Percentiles rank a stretch among this genome's conserved stretches.
Conservation (phyloP, 2,113 vertebrate species). For the Nothoprocta pentlandii region DNA sequence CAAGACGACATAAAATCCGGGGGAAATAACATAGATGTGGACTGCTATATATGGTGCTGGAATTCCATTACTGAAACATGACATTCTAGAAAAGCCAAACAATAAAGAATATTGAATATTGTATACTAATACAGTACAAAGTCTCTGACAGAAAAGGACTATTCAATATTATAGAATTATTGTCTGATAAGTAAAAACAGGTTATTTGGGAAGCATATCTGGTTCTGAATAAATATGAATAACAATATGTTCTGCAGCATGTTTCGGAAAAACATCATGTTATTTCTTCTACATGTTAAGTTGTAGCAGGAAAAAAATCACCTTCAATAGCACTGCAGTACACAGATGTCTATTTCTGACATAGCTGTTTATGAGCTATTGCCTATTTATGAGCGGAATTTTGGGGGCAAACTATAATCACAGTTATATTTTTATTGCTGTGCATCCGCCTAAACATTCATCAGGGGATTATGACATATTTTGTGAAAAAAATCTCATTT, state of each 20-base stretch:
- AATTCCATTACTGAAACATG: not conserved
- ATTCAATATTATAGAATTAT: not conserved
- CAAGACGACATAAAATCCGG: not conserved
- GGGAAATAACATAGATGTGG: not conserved
- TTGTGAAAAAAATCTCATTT: not conserved
- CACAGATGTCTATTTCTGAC: not conserved
- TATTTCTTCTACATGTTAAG: not conserved
- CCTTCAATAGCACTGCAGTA: not conserved
- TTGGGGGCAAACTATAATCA: not conserved
- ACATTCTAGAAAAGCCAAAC: not conserved
- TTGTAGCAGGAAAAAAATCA: not conserved
- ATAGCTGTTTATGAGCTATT: not conserved
- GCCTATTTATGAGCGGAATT: not conserved
- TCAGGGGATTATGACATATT: not conserved
- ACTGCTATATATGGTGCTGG: accelerated
- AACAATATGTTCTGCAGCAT: not conserved
- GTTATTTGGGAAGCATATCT: accelerated
- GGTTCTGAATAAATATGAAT: not conserved
- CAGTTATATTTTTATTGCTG: not conserved
- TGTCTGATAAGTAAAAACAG: accelerated
- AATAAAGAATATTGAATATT: not conserved
- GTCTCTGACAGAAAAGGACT: not conserved
- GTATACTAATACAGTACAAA: not conserved
- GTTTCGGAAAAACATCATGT: accelerated
- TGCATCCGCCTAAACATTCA: not conserved